Conservation (phyloP, 1,140 invertebrate genomes). For the Drosophila tristis region DNA sequence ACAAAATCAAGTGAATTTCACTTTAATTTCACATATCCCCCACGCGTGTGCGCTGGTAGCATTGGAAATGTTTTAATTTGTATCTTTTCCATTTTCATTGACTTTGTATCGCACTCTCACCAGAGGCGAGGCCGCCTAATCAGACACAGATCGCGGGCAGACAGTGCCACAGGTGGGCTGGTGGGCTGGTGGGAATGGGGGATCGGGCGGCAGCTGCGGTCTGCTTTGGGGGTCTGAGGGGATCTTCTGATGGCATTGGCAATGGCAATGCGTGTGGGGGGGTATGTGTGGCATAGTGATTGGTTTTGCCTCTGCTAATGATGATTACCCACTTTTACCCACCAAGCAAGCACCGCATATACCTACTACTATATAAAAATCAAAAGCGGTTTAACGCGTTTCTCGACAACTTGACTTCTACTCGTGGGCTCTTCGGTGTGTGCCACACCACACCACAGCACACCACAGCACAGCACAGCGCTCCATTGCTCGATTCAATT, state of each 20-base stretch:
- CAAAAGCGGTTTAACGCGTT: slow-evolving; percentile 81
- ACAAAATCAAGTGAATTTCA: slow-evolving; percentile 61
- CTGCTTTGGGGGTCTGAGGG: slow-evolving; percentile 12
- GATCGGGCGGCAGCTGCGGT: neutral
- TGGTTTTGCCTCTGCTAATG: slow-evolving; percentile 71
- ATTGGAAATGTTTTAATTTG: slow-evolving; percentile 72
- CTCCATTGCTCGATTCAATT: slow-evolving; percentile 71
- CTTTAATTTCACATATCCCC: slow-evolving; percentile 19
- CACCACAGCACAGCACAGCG: neutral
- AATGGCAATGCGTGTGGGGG: neutral
- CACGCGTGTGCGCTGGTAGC: slow-evolving; percentile 24
- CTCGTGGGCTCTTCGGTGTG: neutral
- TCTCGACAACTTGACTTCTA: slow-evolving; percentile 37
- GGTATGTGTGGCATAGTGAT: slow-evolving; percentile 46
- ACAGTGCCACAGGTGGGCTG: slow-evolving; percentile 11
- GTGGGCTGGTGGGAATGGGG: slow-evolving; percentile 22
- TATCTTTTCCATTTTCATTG: slow-evolving; percentile 48
- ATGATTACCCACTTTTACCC: slow-evolving; percentile 80
- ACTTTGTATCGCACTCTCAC: slow-evolving; percentile 67
- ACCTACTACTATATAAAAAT: slow-evolving; percentile 56
- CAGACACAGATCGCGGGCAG: slow-evolving; percentile 8
- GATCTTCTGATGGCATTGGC: slow-evolving; percentile 15
- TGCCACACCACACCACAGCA: too few relatives aligned
- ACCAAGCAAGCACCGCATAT: slow-evolving; percentile 20
- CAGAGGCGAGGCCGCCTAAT: slow-evolving; percentile 49